Conservation (phyloP, 2,113 vertebrate genomes). For the Nerophis ophidion region DNA sequence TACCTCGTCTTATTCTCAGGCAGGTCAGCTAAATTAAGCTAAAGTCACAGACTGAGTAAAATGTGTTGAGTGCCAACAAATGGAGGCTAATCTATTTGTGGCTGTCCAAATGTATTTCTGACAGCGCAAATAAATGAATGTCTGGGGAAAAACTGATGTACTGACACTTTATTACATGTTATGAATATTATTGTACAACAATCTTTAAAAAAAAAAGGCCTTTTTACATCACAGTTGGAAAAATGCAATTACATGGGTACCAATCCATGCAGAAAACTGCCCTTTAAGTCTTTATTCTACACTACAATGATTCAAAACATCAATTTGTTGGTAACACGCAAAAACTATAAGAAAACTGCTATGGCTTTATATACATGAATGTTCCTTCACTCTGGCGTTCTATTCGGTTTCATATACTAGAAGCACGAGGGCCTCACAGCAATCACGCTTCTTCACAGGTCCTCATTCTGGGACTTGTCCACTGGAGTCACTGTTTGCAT, state of each 20-base stretch:
- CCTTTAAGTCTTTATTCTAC: constrained; percentile 34
- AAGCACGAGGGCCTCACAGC: constrained; percentile 32
- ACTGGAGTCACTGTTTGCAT: constrained; percentile 19
- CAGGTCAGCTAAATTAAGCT: no score
- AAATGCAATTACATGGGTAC: constrained; percentile 24
- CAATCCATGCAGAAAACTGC: constrained; percentile 48
- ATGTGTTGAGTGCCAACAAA: no score
- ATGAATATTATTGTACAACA: constrained; percentile 32
- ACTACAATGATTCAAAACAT: constrained; percentile 32
- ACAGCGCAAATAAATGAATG: background rate
- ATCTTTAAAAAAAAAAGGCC: constrained; percentile 1
- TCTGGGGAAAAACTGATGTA: constrained; percentile 10
- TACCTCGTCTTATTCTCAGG: no score
- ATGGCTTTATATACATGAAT: constrained; percentile 57
- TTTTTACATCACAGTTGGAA: constrained; percentile 3
- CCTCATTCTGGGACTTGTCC: constrained; percentile 13
- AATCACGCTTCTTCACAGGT: constrained; percentile 35
- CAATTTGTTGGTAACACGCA: constrained; percentile 41
- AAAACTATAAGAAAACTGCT: constrained; percentile 36
- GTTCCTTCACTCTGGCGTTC: constrained; percentile 35
- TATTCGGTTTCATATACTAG: constrained; percentile 35
- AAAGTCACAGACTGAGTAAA: no score
- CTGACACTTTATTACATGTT: constrained; percentile 50
- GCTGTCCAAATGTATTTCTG: no score
- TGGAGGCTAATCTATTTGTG: no score